Base-by-base conservation (phyloP, 2,888 invertebrate genomes). In the Andrena bucephala region DNA sequence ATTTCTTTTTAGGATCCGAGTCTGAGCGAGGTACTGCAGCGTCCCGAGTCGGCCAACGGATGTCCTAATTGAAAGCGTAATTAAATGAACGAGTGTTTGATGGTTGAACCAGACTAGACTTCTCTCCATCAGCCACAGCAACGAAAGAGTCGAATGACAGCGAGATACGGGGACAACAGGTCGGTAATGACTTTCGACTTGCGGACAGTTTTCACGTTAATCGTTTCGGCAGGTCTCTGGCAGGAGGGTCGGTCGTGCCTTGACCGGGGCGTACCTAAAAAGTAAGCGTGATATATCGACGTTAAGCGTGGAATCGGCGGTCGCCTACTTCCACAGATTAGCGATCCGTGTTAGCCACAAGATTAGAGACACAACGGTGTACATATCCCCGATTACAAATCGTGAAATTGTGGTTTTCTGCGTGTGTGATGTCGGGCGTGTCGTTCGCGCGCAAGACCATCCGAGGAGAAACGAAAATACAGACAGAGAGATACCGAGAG, bases 301-400 rank as follows among this genome's bases (percentile, higher is more conserved):
- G 84, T 86, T 86, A 86, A 85, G 84, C 81, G 73, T 71, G 77
- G 67, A 70, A 71, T 74, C 71, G 73, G 82, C 82, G n/a, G 57
- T 54, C 20, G 86, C 84, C 81, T 74, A 57, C 54, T 72, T 84
- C 77, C 86, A 85, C 86, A 81, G 76, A 85, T 87, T 87, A 87
- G 83, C 83, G 42, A 85, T 87, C 81, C 87, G 87, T 87, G 87
- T 87, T 87, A 87, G 87, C 87, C 87, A 87, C 86, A 86, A 78
- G 65, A 81, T 85, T 48, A 77, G 33, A 80, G 74, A 76, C 20
- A 77, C 67, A 79, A 57, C 76, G 50, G 65, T 79, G 79, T 77
- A 73, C 77, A 73, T 66, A 62, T 69, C 76, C 65, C 69, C 65
- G 59, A 66, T 48, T 31, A 24, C 24, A 59, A 59, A 57, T 57